phyloP scores from a whole-genome alignment of 2,113 vertebrate genomes.

The Pachyramphus minor region DNA sequence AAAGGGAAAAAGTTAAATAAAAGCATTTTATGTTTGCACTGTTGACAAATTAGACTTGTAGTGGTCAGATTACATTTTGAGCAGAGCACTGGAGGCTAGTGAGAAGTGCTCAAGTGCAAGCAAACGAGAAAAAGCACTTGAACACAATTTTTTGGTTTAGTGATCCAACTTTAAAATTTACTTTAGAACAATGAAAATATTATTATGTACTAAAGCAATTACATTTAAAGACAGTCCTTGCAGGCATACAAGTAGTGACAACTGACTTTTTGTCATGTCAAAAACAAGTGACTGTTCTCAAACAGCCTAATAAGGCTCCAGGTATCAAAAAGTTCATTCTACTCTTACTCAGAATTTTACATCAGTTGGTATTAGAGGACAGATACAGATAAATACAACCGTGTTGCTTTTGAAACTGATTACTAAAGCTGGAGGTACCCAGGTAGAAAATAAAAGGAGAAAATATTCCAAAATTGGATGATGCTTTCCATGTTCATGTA shows the following conservation, averaged over 20 bases:
- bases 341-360: not conserved
- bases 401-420: not conserved
- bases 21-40: not conserved
- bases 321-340: not conserved
- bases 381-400: not conserved
- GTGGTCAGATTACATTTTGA: not conserved
- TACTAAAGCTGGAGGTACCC: not conserved
- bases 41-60: not conserved
- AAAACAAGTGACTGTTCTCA: not conserved
- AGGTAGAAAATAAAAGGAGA: not conserved
- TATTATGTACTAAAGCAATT: not conserved
- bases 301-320: not conserved
- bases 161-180: not conserved
- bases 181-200: not conserved
- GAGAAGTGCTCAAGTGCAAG: not conserved
- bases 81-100: not conserved
- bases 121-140: not conserved
- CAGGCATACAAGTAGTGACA: not conserved
- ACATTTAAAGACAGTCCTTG: not conserved
- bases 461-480: not conserved
- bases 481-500: not conserved
- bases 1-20: not conserved
- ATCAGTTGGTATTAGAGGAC: not conserved
- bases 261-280: not conserved
- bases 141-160: not conserved